Percentiles rank a stretch among this genome's conserved stretches.
These are phyloP conservation scores for Hirtodrosophila confusa DNA, from an alignment of 2,888 invertebrate genomes.

Conservation along the genomic window DNA sequence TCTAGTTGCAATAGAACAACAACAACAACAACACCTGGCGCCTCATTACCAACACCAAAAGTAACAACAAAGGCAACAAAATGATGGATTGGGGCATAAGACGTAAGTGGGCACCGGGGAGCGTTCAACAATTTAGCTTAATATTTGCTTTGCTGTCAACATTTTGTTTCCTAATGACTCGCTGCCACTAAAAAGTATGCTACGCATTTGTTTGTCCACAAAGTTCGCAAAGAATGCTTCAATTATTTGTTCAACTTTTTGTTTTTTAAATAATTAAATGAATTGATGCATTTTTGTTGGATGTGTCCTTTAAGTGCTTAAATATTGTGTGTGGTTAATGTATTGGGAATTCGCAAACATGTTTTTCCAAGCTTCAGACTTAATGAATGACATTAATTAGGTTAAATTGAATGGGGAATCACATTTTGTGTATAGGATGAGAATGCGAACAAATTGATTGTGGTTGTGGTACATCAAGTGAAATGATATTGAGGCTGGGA, in stretches of 20 bases:
- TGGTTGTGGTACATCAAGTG: too few species aligned
- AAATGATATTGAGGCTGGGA: too few species aligned
- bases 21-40: conserved; percentile 22
- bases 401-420: too few species aligned
- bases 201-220: conserved; percentile 19
- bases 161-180: conserved; percentile 23
- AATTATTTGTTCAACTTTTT: conserved; percentile 8
- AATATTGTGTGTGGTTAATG: not conserved
- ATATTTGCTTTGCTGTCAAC: conserved; percentile 24
- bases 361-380: too few species aligned
- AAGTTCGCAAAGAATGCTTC: conserved; percentile 13
- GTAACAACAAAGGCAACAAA: conserved; percentile 71
- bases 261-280: not conserved
- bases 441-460: too few species aligned
- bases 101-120: conserved; percentile 85
- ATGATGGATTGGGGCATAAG: conserved; percentile 91
- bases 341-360: not conserved
- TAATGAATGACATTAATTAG: too few species aligned
- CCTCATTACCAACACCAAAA: conserved; percentile 15
- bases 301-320: not conserved
- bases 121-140: conserved; percentile 5
- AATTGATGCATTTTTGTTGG: conserved; percentile 3
- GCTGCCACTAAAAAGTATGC: conserved; percentile 41
- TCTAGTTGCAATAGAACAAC: conserved; percentile 19
- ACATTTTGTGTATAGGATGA: too few species aligned